phyloP scores from a whole-genome alignment of 2,113 vertebrate genomes.

The Gymnorhina tibicen region DNA sequence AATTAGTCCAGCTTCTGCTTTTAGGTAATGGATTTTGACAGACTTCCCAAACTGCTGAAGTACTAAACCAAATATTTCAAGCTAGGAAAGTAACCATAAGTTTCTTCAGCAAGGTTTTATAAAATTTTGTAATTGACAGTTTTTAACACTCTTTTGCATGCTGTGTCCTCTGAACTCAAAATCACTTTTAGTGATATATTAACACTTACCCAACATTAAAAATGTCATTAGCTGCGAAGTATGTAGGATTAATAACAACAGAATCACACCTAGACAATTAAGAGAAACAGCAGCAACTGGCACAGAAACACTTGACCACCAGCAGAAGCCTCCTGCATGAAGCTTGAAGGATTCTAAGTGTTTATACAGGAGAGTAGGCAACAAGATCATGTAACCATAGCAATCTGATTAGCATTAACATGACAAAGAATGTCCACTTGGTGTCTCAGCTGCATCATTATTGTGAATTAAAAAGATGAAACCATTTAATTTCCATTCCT shows the following conservation, averaged over 20 bases:
- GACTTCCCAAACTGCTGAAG: neutral
- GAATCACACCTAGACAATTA: neutral
- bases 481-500: neutral
- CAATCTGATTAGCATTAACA: neutral
- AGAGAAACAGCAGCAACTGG: neutral
- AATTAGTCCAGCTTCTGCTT: neutral
- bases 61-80: neutral
- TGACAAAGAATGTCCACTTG: slow-evolving; percentile 34
- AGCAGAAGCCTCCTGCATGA: neutral
- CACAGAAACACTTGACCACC: neutral
- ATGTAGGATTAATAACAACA: neutral
- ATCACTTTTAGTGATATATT: neutral
- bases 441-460: slow-evolving; percentile 34
- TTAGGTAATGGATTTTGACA: neutral
- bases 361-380: neutral
- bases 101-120: neutral
- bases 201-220: neutral
- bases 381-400: neutral
- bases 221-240: neutral
- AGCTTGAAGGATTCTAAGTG: neutral
- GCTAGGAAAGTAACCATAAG: neutral
- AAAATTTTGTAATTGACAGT: neutral
- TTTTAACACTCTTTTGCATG: neutral
- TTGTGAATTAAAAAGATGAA: neutral
- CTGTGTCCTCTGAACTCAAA: neutral